phyloP scores from a whole-genome alignment of 2,888 invertebrate species.

The Ligdia adustata region DNA sequence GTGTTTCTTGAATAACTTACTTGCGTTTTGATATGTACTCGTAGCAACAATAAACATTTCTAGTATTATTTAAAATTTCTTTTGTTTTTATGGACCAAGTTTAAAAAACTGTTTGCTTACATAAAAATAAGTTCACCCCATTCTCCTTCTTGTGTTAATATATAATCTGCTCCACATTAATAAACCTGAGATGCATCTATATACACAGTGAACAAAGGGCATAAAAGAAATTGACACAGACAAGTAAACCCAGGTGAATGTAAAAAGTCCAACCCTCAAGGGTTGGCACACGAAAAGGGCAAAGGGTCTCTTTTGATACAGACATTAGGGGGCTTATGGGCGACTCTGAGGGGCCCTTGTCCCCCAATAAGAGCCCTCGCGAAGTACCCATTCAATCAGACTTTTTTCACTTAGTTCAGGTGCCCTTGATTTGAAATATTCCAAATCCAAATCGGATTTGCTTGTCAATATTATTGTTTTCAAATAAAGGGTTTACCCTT shows the following conservation, averaged over 20 bases:
- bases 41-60: too few species aligned
- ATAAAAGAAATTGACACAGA: slow-evolving; percentile 23
- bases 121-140: too few species aligned
- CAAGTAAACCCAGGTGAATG: slow-evolving; percentile 58
- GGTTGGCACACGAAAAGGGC: slow-evolving; percentile 75
- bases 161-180: background rate
- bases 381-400: slow-evolving; percentile 68
- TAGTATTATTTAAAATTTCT: too few species aligned
- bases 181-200: slow-evolving; percentile 9
- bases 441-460: slow-evolving; percentile 69
- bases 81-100: too few species aligned
- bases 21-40: too few species aligned
- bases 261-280: slow-evolving; percentile 57
- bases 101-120: too few species aligned
- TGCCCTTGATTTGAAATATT: slow-evolving; percentile 75
- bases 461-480: slow-evolving; percentile 68
- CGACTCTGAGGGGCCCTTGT: slow-evolving; percentile 62
- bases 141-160: too few species aligned
- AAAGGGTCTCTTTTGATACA: slow-evolving; percentile 68
- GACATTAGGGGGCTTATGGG: slow-evolving; percentile 62
- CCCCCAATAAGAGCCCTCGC: slow-evolving; percentile 72
- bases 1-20: too few species aligned
- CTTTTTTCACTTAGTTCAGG: slow-evolving; percentile 70
- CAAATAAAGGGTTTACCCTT: slow-evolving; percentile 59
- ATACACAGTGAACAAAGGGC: slow-evolving; percentile 21